Evolutionary conservation across 1,140 invertebrate genomes (phyloP), one percentile per base, ranked within the genome.

Genomic region (Anagrus nilaparvatae): DNA sequence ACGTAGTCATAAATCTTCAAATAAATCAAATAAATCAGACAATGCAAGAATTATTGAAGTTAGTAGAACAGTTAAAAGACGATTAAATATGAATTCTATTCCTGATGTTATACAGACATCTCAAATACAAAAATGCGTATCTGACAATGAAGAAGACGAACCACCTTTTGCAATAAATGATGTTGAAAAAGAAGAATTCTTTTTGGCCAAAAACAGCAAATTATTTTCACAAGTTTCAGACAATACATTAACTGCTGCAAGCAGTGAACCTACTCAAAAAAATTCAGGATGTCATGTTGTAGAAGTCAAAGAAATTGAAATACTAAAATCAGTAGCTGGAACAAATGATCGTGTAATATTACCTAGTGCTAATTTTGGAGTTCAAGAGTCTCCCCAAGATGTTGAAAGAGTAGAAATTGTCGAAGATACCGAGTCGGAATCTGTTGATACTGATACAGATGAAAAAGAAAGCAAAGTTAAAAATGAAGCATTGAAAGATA

Each of bases 141-240:
- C 59, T 2, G 42, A 51, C 5, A 43, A 46, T 16, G 43, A 52
- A 8, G 45, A 41, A 20, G 47, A 54, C 13, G 29, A 41, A 3
- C 16, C 5, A 20, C 35, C 27, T 25, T 47, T 35, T 23, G 44
- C 5, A 32, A 23, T 17, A 1, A 23, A 6, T 1, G 51, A 54
- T 23, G 8, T 45, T 17, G 61, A 67, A 14, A 59, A 62, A 20
- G 66, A 72, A 16, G 69, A 72, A 43, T 73, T 72, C 43, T 66
- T 69, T 35, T 58, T 82, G 23, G 67, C 79, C 9, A 74, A 81
- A 55, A 77, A 81, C 42, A 82, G 80, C 56, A 70, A 72, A 28
- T 63, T 83, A 3, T 82, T 82, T 53, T 79, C 78, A 2, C 75
- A 81, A 63, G 79, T 82, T 48, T 81, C 78, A 1, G 65, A 63